These are phyloP conservation scores for Ispidina picta DNA, from an alignment of 2,797 vertebrate genomes.

Conservation along the genomic window DNA sequence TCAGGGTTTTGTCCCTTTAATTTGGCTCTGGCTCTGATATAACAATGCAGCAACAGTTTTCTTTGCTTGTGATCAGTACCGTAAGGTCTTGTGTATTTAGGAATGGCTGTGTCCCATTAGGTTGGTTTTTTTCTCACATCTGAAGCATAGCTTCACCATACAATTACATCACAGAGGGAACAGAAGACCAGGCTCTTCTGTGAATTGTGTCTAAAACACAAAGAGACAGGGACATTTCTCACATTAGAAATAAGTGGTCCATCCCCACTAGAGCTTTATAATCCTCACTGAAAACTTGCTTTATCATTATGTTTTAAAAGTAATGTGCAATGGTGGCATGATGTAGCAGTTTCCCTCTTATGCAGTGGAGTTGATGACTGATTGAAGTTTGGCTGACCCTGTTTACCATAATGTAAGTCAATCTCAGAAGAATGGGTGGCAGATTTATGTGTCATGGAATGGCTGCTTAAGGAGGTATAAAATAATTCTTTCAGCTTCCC, in stretches of 20 bases:
- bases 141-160: background rate
- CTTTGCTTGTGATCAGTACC: background rate
- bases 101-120: background rate
- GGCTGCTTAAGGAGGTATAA: no score
- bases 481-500: no score
- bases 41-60: background rate
- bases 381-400: no score
- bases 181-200: background rate
- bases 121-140: background rate
- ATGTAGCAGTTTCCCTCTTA: background rate
- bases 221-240: background rate
- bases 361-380: no score
- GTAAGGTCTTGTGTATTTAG: background rate
- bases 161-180: background rate
- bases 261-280: background rate
- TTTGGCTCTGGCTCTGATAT: background rate
- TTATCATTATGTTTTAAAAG: background rate
- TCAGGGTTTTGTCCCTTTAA: fast-evolving
- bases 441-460: no score
- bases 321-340: background rate
- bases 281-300: background rate
- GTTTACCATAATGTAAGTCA: no score
- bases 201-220: background rate
- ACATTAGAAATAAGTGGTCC: background rate
- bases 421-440: no score